Percentiles rank a stretch among this genome's conserved stretches.
These are phyloP conservation scores for Phaethon lepturus DNA, from an alignment of 2,113 vertebrate genomes.

Conservation along the genomic window DNA sequence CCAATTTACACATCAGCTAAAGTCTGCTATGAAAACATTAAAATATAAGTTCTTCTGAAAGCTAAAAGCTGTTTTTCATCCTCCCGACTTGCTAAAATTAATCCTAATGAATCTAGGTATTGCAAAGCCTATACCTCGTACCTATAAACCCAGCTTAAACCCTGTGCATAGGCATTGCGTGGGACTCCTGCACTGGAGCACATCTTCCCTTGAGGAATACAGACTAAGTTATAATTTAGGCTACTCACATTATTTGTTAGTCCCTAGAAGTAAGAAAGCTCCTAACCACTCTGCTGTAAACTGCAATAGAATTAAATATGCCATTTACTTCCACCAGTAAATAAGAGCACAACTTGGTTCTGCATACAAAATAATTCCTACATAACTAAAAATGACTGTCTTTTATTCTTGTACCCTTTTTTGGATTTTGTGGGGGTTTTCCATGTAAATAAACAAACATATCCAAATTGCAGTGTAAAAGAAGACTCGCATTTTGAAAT, in stretches of 20 bases:
- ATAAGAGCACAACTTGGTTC: background rate
- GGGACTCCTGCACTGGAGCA: background rate
- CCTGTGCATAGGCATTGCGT: fast-evolving
- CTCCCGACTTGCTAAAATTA: background rate
- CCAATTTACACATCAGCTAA: background rate
- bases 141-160: background rate
- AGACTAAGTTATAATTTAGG: background rate
- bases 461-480: slow-evolving; percentile 9
- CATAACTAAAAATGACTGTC: background rate
- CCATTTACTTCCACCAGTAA: background rate
- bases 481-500: slow-evolving; percentile 31
- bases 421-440: slow-evolving; percentile 1
- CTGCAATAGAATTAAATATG: background rate
- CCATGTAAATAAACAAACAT: slow-evolving; percentile 57
- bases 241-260: background rate
- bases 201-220: background rate
- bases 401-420: background rate
- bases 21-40: background rate
- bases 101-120: background rate
- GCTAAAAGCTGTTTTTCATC: background rate
- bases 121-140: background rate
- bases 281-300: background rate
- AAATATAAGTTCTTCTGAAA: background rate
- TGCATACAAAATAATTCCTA: background rate
- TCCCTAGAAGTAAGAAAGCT: background rate